Conservation (phyloP, 2,113 vertebrate genomes). For the Phylloscopus trochilus region DNA sequence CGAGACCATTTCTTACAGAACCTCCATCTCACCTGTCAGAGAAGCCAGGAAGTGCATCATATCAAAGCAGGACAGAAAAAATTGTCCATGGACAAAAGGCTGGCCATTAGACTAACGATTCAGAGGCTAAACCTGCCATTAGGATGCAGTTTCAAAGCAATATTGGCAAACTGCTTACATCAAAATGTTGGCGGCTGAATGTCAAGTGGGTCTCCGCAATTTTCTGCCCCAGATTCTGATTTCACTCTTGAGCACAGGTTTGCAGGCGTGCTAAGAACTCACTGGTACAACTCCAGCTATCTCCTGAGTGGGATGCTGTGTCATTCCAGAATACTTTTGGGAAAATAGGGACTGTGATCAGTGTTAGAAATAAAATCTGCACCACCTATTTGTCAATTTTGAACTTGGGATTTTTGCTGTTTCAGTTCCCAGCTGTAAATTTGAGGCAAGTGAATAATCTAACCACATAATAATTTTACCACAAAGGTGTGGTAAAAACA, state of each 20-base stretch:
- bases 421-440: background rate
- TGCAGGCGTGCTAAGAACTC: background rate
- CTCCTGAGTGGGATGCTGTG: background rate
- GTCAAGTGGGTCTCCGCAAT: background rate
- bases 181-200: background rate
- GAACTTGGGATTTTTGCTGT: background rate
- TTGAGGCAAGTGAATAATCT: background rate
- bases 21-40: background rate
- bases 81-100: background rate
- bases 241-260: background rate
- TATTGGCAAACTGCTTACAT: background rate
- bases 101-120: background rate
- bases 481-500: background rate
- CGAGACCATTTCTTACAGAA: background rate
- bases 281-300: background rate
- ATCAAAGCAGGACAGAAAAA: background rate
- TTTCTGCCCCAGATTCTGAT: background rate
- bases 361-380: background rate
- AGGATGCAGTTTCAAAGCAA: background rate
- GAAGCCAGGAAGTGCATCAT: background rate
- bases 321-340: background rate
- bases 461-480: background rate
- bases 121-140: background rate
- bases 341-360: background rate
- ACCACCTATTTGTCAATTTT: background rate